Conservation (phyloP, 2,797 vertebrate genomes). For the Acanthopagrus latus region DNA sequence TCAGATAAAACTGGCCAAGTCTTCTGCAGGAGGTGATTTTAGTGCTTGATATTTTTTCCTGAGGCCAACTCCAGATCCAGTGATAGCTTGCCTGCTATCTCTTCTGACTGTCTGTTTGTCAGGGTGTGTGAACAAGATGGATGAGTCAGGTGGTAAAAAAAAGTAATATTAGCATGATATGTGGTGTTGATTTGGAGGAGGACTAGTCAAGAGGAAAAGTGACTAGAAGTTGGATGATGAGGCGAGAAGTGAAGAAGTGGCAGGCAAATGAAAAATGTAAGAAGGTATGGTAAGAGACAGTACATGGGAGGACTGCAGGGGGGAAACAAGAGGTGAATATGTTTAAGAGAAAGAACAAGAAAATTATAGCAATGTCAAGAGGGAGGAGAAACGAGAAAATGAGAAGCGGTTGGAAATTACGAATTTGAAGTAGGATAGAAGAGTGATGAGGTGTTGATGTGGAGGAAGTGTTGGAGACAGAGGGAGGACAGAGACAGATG, state of each 20-base stretch:
- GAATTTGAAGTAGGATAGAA: constrained; percentile 14
- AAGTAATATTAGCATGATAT: constrained; percentile 21
- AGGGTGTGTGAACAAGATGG: background rate
- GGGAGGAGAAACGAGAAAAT: constrained; percentile 35
- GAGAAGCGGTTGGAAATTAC: constrained; percentile 20
- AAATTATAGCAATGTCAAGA: constrained; percentile 26
- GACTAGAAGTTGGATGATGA: constrained; percentile 4
- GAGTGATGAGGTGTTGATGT: constrained; percentile 26
- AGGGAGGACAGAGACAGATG: constrained; percentile 64
- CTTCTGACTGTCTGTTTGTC: constrained; percentile 28
- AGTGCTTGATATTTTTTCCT: background rate
- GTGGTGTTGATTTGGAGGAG: constrained; percentile 2
- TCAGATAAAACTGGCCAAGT: background rate
- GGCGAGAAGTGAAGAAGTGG: constrained; percentile 16
- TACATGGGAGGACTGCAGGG: background rate
- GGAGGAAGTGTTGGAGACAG: constrained; percentile 50
- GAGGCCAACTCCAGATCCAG: background rate
- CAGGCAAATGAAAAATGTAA: constrained; percentile 17
- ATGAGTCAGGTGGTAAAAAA: constrained; percentile 24
- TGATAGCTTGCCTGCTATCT: constrained; percentile 4
- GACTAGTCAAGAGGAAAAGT: constrained; percentile 5
- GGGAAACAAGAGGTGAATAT: constrained; percentile 32
- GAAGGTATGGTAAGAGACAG: constrained; percentile 21
- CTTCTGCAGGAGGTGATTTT: background rate
- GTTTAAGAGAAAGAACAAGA: constrained; percentile 15